Evolutionary conservation across 2,888 invertebrate species (phyloP).

Genomic region (Beris chalybata): DNA sequence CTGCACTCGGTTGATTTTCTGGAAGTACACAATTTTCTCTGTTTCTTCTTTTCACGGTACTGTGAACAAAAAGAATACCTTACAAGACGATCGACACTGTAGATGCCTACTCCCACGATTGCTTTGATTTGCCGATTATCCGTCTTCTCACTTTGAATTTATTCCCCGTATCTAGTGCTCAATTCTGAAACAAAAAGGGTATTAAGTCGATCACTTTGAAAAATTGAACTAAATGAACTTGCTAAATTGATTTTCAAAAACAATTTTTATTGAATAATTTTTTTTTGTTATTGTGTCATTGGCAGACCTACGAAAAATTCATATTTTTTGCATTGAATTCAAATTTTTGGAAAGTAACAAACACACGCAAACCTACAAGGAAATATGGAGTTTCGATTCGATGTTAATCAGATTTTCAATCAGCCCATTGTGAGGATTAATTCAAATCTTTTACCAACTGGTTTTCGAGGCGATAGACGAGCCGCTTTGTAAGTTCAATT

Average conservation of each 20-base stretch:
- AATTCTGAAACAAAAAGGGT: constrained; percentile 13
- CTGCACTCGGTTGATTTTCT: constrained; percentile 5
- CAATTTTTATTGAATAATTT: constrained; percentile 1
- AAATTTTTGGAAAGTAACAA: constrained; percentile 1
- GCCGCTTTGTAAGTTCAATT: constrained; percentile 56
- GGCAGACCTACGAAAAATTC: background rate
- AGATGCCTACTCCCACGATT: too few relatives aligned
- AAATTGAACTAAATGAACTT: background rate
- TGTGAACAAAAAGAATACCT: constrained; percentile 3
- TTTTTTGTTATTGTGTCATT: constrained; percentile 7
- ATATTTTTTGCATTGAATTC: background rate
- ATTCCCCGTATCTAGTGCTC: background rate
- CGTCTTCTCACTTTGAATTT: too few relatives aligned
- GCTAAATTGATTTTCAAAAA: constrained; percentile 11
- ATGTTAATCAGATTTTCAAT: constrained; percentile 59
- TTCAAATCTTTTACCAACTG: constrained; percentile 59
- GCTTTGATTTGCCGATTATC: too few relatives aligned
- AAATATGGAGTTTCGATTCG: constrained; percentile 62
- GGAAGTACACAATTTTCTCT: background rate
- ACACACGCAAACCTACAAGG: constrained; percentile 25
- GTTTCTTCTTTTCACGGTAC: constrained; percentile 15
- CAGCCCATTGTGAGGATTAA: constrained; percentile 59
- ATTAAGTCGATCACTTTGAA: constrained; percentile 7
- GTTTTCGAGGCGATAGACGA: constrained; percentile 59
- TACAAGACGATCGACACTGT: too few relatives aligned